Evolutionary conservation across 2,113 vertebrate species (phyloP), one percentile per base, ranked within the genome.

Genomic region (Mugil cephalus): DNA sequence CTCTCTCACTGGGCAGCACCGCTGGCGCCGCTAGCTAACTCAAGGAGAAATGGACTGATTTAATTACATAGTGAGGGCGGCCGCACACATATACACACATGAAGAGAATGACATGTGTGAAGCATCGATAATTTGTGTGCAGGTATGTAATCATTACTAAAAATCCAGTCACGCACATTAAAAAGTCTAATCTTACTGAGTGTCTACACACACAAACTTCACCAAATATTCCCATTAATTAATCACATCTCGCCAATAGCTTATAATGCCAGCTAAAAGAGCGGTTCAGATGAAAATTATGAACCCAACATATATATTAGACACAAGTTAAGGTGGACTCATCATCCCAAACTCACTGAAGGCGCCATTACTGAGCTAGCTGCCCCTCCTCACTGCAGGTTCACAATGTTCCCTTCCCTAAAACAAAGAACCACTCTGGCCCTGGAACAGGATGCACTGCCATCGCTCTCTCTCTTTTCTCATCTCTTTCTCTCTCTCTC

Each of bases 351-450:
- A 62, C 17, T 53, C 8, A 77, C 2, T 84, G 71, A 77, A 78
- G 58, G 52, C 59, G 40, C 63, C 21, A 51, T 82, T 69, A 74
- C 65, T 12, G 19, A 52, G 78, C 50, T 58, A 43, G 86, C 64
- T 39, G 65, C 46, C 59, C 64, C 82, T 77, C 61, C 59, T 76
- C 40, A 30, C 85, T 61, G 76, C 79, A 85, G 87, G 87, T 89
- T 90, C 92, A 88, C 88, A 88, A 43, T 88, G 80, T 89, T 92
- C 90, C 80, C 85, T 89, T 72, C 39, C 80, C 76, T 87, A 77
- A 93, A 89, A 91, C 92, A 87, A 92, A 90, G 87, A 79, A 53
- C 64, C 67, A 85, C 82, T 92, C 87, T 85, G 87, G 87, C 81
- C 79, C 61, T 47, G 67, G 77, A 85, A 90, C 85, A 89, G 84